phyloP scores from a whole-genome alignment of 1,140 invertebrate genomes.

The Campodea augens region DNA sequence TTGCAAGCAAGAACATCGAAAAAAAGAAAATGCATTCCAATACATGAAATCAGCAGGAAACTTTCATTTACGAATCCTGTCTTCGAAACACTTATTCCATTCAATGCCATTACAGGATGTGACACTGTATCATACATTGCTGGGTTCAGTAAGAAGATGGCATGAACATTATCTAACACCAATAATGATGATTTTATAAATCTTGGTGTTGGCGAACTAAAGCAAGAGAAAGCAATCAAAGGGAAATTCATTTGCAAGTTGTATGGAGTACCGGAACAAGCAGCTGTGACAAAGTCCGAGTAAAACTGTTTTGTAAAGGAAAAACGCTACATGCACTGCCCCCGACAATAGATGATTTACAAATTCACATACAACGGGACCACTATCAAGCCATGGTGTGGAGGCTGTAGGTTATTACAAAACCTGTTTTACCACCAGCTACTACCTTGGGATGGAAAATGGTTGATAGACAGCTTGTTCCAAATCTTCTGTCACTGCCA shows the following conservation, averaged over 20 bases:
- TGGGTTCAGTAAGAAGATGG: too few relatives aligned
- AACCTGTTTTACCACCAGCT: background rate
- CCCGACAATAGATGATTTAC: too few relatives aligned
- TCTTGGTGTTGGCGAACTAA: background rate
- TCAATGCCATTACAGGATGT: background rate
- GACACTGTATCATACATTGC: background rate
- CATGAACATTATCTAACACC: too few relatives aligned
- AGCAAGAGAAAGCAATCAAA: background rate
- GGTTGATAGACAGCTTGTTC: too few relatives aligned
- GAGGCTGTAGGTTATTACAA: background rate
- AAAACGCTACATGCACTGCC: background rate
- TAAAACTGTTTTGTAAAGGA: background rate
- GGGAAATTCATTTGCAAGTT: background rate
- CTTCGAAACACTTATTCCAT: too few relatives aligned
- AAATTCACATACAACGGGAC: background rate
- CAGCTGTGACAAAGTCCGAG: background rate
- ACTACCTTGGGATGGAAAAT: too few relatives aligned
- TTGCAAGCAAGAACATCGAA: background rate
- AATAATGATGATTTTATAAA: background rate
- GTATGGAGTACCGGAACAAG: background rate
- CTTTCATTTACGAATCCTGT: too few relatives aligned
- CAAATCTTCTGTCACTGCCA: too few relatives aligned
- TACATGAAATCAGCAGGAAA: background rate
- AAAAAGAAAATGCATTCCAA: background rate
- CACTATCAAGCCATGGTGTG: too few relatives aligned